phyloP scores from a whole-genome alignment of 2,888 invertebrate genomes.

The Graphium colonna region DNA sequence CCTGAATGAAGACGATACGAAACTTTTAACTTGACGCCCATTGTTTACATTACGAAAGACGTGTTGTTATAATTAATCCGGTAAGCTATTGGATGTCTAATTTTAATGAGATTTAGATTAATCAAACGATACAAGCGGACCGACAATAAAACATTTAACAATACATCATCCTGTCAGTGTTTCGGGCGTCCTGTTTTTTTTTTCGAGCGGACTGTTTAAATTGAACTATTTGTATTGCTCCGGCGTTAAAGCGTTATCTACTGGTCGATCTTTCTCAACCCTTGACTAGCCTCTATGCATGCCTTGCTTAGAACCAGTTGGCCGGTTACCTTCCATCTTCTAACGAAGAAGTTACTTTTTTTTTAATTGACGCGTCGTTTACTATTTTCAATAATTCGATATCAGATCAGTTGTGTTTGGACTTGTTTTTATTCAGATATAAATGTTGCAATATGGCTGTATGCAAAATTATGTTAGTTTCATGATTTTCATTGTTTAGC shows the following conservation, averaged over 20 bases:
- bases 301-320: constrained; percentile 41
- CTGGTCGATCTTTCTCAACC: constrained; percentile 65
- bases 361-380: constrained; percentile 4
- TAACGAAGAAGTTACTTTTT: background rate
- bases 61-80: constrained; percentile 61
- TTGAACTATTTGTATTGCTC: constrained; percentile 71
- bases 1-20: background rate
- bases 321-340: background rate
- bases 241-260: constrained; percentile 61
- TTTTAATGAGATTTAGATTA: constrained; percentile 70
- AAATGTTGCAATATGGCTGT: too few species aligned
- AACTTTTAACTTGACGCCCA: constrained; percentile 26
- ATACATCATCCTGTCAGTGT: constrained; percentile 67
- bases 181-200: constrained; percentile 60
- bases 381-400: background rate
- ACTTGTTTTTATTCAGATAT: too few species aligned
- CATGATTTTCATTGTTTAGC: too few species aligned
- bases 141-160: constrained; percentile 67
- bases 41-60: constrained; percentile 57
- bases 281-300: constrained; percentile 47
- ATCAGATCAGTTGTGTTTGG: too few species aligned
- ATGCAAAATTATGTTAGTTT: too few species aligned
- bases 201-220: constrained; percentile 55
- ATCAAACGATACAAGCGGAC: constrained; percentile 69
- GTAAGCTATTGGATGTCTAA: constrained; percentile 64